Base-by-base conservation (phyloP, 2,888 invertebrate species). In the Pristionchus exspectatus region DNA sequence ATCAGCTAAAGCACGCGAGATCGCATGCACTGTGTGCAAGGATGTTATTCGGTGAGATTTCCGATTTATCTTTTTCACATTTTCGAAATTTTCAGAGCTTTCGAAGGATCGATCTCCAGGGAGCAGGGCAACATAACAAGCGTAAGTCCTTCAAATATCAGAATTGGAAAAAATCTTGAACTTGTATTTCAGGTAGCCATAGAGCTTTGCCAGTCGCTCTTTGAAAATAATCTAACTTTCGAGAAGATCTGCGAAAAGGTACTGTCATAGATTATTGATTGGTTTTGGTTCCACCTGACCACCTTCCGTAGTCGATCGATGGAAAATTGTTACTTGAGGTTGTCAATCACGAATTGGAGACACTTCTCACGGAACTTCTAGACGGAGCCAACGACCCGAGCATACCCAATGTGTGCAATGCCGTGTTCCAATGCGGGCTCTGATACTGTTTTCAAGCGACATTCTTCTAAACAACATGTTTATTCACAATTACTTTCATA, bases 1-100 rank as follows among this genome's bases (percentile, higher is more conserved):
- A 38, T 38, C 74, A 1, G 33, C 74, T 0, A 74, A 74, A 74
- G 33, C 74, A 21, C 74, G 38, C 0, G 38, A 38, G 74, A 74
- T 74, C 21, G 74, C 74, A 7, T 74, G 74, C 74, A 74, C n/a
- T 24, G 74, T 74, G 74, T 74, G 74, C 74, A 74, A 38, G 38
- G 74, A 74, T 38, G 74, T 74, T 16, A 74, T 74, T 38, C 74
- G 74, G 74, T 74, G 5, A 38, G 30, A 16, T 44, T 63, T 63
- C 3, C 33, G 16, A 38, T 5, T 18, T 1, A 74, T 21, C 24
- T 74, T 74, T 14, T 4, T 3, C 24, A 74, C 5, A 3, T 44
- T 38, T 21, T 33, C 21, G 21, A 24, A 21, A 12, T 24, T 2
- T 44, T 44, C 50, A 81, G 50, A 50, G 81, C 81, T 4, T 81